phyloP scores from a whole-genome alignment of 2,113 vertebrate species.

The Pongo pygmaeus region DNA sequence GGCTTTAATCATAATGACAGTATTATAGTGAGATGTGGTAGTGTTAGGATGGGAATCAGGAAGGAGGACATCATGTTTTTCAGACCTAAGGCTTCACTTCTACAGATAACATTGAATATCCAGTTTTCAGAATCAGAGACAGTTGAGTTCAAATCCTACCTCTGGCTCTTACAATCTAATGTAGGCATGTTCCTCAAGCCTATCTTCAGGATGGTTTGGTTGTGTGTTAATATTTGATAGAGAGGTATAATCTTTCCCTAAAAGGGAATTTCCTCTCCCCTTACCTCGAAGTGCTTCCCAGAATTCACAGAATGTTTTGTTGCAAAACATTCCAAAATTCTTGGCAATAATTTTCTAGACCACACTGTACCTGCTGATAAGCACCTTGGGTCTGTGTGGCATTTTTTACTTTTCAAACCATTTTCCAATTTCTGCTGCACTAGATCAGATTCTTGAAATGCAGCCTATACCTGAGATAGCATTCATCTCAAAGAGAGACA shows the following conservation, averaged over 20 bases:
- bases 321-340: background rate
- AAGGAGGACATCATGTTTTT: background rate
- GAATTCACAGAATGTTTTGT: background rate
- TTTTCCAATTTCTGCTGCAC: background rate
- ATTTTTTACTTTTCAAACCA: background rate
- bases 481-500: background rate
- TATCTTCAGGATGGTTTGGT: background rate
- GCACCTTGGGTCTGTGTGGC: background rate
- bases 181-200: background rate
- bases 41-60: background rate
- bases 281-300: background rate
- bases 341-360: background rate
- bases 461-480: background rate
- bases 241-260: background rate
- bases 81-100: background rate
- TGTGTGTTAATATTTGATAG: background rate
- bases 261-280: background rate
- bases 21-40: background rate
- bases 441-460: slow-evolving; percentile 5
- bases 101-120: background rate
- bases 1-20: background rate
- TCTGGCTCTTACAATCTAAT: background rate
- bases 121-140: background rate
- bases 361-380: background rate
- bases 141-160: background rate